These are phyloP conservation scores for Ricordea florida DNA, from an alignment of 92 coral and sea anemone species.

Conservation along the genomic window DNA sequence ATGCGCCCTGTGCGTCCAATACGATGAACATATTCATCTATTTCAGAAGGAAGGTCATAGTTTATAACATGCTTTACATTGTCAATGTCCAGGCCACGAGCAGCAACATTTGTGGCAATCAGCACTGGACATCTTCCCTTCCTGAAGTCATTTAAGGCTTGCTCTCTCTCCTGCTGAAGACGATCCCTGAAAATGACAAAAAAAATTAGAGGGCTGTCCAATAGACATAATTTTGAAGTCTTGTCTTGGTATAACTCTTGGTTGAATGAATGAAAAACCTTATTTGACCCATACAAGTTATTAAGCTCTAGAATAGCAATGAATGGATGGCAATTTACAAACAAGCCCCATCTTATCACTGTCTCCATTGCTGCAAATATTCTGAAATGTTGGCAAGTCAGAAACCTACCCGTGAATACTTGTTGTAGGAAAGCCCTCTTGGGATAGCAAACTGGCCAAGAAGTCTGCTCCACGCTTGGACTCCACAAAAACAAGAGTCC, in stretches of 20 bases:
- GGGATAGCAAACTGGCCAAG: slow-evolving; percentile 88
- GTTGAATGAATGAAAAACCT: no score
- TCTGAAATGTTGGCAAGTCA: no score
- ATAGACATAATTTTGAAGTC: no score
- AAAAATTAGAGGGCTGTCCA: no score
- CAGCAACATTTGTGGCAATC: slow-evolving; percentile 95
- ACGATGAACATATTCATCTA: slow-evolving; percentile 92
- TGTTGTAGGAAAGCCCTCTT: slow-evolving; percentile 92
- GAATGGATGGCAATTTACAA: no score
- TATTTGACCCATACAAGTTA: no score
- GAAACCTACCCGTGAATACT: slow-evolving; percentile 96
- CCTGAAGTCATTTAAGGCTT: slow-evolving; percentile 87
- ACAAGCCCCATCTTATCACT: no score
- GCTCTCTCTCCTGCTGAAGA: slow-evolving; percentile 82
- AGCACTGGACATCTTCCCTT: slow-evolving; percentile 82
- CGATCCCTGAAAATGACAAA: slow-evolving; percentile 77
- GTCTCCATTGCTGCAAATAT: no score
- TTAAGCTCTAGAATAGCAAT: no score
- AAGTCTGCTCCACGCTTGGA: slow-evolving; percentile 94
- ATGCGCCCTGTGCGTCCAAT: slow-evolving; percentile 95
- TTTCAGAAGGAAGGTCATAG: slow-evolving; percentile 83
- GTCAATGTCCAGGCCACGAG: slow-evolving; percentile 89
- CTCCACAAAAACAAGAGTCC: slow-evolving; percentile 95
- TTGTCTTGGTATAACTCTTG: no score
- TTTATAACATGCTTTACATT: slow-evolving; percentile 93